These are phyloP conservation scores for Orussus abietinus DNA, from an alignment of 1,140 invertebrate species.

Conservation along the genomic window DNA sequence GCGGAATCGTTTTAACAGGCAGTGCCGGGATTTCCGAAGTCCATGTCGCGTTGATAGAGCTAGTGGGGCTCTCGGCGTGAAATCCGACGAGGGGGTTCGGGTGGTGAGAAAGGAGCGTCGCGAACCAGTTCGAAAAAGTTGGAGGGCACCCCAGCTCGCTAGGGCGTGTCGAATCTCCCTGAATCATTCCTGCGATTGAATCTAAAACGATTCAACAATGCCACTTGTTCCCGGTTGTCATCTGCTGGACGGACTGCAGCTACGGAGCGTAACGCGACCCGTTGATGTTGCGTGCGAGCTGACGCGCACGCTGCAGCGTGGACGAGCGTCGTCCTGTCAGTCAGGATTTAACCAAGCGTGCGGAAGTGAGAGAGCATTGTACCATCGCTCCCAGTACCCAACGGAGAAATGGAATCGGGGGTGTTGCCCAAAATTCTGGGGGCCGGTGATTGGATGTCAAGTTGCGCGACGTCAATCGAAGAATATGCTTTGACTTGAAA, in stretches of 20 bases:
- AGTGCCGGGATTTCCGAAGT: no score
- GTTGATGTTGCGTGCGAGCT: constrained; percentile 21
- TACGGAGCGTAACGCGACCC: constrained; percentile 34
- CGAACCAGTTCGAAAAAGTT: no score
- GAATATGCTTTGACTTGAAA: constrained; percentile 52
- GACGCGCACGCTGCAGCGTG: constrained; percentile 9
- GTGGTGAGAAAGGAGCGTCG: no score
- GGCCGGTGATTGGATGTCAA: constrained; percentile 43
- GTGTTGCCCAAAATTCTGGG: constrained; percentile 21
- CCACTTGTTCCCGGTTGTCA: constrained; percentile 44
- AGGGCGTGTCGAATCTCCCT: constrained; percentile 31
- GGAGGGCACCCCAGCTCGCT: no score
- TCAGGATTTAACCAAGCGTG: constrained; percentile 47
- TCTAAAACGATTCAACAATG: constrained; percentile 47
- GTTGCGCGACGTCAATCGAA: constrained; percentile 35
- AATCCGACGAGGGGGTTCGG: no score
- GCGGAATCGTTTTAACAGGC: no score
- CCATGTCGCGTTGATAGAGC: no score
- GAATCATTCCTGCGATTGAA: constrained; percentile 31
- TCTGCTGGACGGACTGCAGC: constrained; percentile 29
- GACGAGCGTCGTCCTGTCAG: constrained; percentile 36
- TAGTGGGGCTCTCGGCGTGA: no score
- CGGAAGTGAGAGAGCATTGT: constrained; percentile 46
- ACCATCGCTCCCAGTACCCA: constrained; percentile 17
- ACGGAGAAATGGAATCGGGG: constrained; percentile 39